These are phyloP conservation scores for Neofelis nebulosa DNA, from an alignment of 2,113 vertebrate species.

Conservation along the genomic window DNA sequence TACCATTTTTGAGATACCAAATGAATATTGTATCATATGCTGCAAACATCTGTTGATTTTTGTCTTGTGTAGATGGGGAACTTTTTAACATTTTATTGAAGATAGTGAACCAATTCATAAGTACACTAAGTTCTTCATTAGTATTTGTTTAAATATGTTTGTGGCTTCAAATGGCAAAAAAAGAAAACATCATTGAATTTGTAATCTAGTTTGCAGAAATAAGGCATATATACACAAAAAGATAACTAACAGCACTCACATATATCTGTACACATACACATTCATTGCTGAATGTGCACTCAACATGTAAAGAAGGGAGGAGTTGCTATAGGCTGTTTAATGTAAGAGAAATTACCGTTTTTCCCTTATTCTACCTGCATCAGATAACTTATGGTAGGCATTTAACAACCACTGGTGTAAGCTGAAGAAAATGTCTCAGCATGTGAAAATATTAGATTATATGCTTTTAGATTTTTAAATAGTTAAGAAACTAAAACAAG, in stretches of 20 bases:
- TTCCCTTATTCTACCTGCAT: background rate
- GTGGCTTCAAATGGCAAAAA: conserved; percentile 33
- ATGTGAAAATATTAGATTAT: background rate
- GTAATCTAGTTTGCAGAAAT: conserved; percentile 44
- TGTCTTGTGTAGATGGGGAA: conserved; percentile 1
- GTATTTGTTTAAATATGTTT: conserved; percentile 42
- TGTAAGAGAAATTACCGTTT: background rate
- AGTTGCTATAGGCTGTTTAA: background rate
- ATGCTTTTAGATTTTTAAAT: conserved; percentile 44
- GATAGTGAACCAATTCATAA: background rate
- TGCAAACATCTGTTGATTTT: conserved; percentile 29
- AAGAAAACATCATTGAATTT: background rate
- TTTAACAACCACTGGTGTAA: conserved; percentile 13
- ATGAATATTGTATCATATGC: conserved; percentile 32
- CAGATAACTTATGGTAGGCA: background rate
- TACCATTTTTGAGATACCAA: background rate
- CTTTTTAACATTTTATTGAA: conserved; percentile 43
- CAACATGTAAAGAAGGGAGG: background rate
- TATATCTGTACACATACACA: background rate
- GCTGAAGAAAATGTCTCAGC: background rate
- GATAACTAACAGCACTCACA: background rate
- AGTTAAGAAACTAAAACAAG: conserved; percentile 37
- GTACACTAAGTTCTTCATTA: conserved; percentile 34
- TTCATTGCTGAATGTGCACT: background rate
- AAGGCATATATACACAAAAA: conserved; percentile 30